Evolutionary conservation across 1,140 invertebrate species (phyloP).

Genomic region (Musca domestica): DNA sequence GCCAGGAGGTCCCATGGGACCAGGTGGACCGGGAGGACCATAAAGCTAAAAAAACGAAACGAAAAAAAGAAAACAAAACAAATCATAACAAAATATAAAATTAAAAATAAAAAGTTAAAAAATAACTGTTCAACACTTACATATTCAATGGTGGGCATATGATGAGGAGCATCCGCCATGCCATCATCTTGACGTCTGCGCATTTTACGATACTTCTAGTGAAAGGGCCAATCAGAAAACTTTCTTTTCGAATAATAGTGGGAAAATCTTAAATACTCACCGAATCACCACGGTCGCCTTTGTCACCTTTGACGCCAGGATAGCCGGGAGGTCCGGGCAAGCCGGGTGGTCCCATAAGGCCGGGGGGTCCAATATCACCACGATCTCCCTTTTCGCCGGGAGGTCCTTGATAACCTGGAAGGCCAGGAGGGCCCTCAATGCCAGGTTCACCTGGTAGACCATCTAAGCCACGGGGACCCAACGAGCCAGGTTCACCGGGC

Average conservation of each 20-base stretch:
- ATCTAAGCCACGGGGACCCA: constrained; percentile 60
- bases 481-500: constrained; percentile 84
- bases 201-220: constrained; percentile 87
- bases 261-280: constrained; percentile 61
- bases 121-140: constrained; percentile 39
- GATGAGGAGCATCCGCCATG: constrained; percentile 51
- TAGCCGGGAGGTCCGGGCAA: constrained; percentile 73
- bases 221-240: constrained; percentile 14
- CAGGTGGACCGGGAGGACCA: constrained; percentile 51
- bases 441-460: constrained; percentile 51
- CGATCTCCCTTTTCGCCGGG: constrained; percentile 89
- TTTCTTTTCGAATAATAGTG: neutral
- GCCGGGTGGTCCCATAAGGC: constrained; percentile 78
- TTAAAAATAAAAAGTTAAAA: neutral
- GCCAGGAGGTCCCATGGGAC: constrained; percentile 73
- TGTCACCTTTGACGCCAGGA: constrained; percentile 83
- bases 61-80: constrained; percentile 1
- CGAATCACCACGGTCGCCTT: constrained; percentile 90
- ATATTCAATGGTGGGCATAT: constrained; percentile 52
- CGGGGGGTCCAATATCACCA: constrained; percentile 84
- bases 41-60: constrained; percentile 37
- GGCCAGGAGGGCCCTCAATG: constrained; percentile 58
- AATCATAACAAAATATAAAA: constrained; percentile 8
- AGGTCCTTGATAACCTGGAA: constrained; percentile 77
- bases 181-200: constrained; percentile 73